These are phyloP conservation scores for Pluvialis apricaria DNA, from an alignment of 2,113 vertebrate genomes.

Conservation along the genomic window DNA sequence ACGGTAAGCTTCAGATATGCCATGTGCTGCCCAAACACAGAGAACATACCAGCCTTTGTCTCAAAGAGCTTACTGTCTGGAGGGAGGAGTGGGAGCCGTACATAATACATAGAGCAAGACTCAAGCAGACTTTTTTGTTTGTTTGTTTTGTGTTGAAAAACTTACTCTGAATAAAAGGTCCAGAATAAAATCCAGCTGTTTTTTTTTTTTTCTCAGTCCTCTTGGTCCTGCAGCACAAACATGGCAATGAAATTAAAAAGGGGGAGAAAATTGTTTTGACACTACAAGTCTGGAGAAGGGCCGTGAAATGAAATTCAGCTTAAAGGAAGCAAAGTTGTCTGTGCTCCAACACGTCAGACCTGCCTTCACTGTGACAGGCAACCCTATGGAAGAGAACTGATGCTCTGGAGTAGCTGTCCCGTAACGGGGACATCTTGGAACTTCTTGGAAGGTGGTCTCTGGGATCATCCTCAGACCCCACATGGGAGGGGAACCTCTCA, in stretches of 20 bases:
- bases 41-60: not conserved
- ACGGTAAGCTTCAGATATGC: not conserved
- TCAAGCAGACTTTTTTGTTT: not conserved
- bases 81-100: not conserved
- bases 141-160: not conserved
- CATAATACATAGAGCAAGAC: not conserved
- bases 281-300: not conserved
- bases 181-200: not conserved
- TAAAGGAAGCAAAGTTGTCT: not conserved
- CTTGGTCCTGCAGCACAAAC: not conserved
- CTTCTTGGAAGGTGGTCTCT: not conserved
- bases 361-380: not conserved
- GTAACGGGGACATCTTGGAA: not conserved
- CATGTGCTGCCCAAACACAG: not conserved
- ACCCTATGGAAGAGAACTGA: not conserved
- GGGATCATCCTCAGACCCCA: not conserved
- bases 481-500: not conserved
- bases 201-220: not conserved
- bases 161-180: not conserved
- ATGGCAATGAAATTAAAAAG: not conserved
- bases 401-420: not conserved
- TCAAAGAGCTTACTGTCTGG: not conserved
- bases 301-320: not conserved
- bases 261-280: not conserved
- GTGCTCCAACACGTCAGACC: not conserved